phyloP scores from a whole-genome alignment of 2,888 invertebrate species.

The Colostygia pectinataria region DNA sequence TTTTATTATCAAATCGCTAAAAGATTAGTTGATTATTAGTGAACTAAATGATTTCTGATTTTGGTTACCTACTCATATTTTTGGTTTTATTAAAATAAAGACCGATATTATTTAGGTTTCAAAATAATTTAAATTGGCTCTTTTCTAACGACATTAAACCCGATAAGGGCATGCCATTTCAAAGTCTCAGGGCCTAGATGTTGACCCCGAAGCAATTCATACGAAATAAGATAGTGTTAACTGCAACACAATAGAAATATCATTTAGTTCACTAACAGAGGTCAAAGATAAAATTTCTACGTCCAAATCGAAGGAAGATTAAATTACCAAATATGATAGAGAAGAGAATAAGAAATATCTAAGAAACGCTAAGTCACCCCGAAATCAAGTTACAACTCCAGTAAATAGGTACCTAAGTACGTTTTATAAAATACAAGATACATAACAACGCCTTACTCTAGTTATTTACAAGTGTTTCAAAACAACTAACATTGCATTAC shows the following conservation, averaged over 20 bases:
- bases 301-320: constrained; percentile 28
- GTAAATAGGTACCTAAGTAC: constrained; percentile 10
- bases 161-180: too few species aligned
- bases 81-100: too few species aligned
- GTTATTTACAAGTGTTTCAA: constrained; percentile 32
- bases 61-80: too few species aligned
- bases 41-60: constrained; percentile 36
- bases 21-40: constrained; percentile 41
- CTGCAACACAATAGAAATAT: too few species aligned
- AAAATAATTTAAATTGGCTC: too few species aligned
- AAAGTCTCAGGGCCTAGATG: too few species aligned
- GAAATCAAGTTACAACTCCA: constrained; percentile 20
- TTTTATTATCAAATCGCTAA: constrained; percentile 39
- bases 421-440: constrained; percentile 34
- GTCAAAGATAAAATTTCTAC: constrained; percentile 27
- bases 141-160: too few species aligned
- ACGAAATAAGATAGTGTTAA: too few species aligned
- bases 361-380: constrained; percentile 31
- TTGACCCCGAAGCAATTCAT: too few species aligned
- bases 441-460: constrained; percentile 36
- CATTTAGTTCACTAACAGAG: constrained; percentile 31
- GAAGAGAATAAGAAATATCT: constrained; percentile 27
- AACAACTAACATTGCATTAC: constrained; percentile 22
- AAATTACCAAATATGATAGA: constrained; percentile 21
- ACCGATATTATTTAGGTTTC: too few species aligned